Evolutionary conservation across 2,888 invertebrate species (phyloP).

Genomic region (Pilophorus perplexus): DNA sequence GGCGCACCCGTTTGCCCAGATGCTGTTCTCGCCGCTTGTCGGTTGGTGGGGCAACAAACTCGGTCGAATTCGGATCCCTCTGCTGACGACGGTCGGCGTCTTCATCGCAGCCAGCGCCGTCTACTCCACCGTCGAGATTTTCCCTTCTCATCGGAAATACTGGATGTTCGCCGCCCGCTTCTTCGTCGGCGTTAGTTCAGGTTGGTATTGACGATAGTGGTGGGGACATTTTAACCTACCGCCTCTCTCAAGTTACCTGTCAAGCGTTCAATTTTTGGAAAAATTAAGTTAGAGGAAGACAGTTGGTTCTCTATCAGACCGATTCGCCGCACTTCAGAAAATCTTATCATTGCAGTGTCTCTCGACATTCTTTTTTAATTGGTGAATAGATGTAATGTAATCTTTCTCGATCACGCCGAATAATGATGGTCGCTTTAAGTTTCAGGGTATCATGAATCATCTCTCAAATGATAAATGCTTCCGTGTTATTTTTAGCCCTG

Average conservation of each 20-base stretch:
- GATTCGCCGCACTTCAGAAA: background rate
- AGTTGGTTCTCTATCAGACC: too few species aligned
- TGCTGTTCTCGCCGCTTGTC: conserved; percentile 78
- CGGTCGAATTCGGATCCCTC: conserved; percentile 68
- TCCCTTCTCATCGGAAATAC: conserved; percentile 62
- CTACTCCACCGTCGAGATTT: conserved; percentile 72
- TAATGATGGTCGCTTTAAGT: too few species aligned
- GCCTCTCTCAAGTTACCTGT: background rate
- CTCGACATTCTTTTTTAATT: background rate
- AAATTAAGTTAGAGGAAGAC: background rate
- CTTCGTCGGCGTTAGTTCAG: conserved; percentile 79
- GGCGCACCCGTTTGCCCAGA: conserved; percentile 82
- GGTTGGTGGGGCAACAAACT: conserved; percentile 81
- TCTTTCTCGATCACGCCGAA: too few species aligned
- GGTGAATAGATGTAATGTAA: too few species aligned
- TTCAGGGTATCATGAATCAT: too few species aligned
- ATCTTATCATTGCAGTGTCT: background rate
- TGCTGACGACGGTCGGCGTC: conserved; percentile 66
- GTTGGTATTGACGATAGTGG: too few species aligned
- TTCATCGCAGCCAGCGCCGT: conserved; percentile 71
- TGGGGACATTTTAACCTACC: background rate
- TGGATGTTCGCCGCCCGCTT: conserved; percentile 76
- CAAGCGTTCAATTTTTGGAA: background rate
- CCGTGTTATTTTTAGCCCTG: too few species aligned
- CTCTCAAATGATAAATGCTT: too few species aligned